Conservation (phyloP, 2,888 invertebrate genomes). For the Ellobium chinense region DNA sequence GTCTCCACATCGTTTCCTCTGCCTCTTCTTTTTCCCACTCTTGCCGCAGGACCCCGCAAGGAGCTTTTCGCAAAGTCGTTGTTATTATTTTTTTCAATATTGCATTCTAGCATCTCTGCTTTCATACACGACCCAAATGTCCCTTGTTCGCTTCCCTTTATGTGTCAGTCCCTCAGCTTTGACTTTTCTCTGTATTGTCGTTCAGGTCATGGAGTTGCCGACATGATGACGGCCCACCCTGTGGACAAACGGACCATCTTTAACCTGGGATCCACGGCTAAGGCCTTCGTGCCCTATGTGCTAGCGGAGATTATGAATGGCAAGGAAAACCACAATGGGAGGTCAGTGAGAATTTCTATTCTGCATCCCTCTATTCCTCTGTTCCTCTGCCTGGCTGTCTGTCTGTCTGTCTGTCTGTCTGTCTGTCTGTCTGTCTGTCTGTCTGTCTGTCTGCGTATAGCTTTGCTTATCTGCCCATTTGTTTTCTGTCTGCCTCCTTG, state of each 20-base stretch:
- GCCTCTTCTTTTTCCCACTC: too few relatives aligned
- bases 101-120: too few relatives aligned
- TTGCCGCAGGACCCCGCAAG: too few relatives aligned
- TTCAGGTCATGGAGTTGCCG: slow-evolving; percentile 52
- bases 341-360: not conserved
- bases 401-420: not conserved
- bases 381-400: not conserved
- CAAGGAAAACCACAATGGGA: slow-evolving; percentile 19
- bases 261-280: slow-evolving; percentile 57
- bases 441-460: not conserved
- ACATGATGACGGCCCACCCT: slow-evolving; percentile 46
- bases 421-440: not conserved
- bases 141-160: too few relatives aligned
- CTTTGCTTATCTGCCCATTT: not conserved
- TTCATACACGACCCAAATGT: too few relatives aligned
- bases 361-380: not conserved
- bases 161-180: too few relatives aligned
- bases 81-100: too few relatives aligned
- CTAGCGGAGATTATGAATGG: slow-evolving; percentile 45
- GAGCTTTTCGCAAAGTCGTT: too few relatives aligned
- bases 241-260: slow-evolving; percentile 55
- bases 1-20: too few relatives aligned
- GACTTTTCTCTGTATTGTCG: too few relatives aligned
- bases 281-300: slow-evolving; percentile 56
- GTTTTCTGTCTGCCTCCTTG: not conserved